phyloP scores from a whole-genome alignment of 1,140 invertebrate species.

The Lepidurus apus region DNA sequence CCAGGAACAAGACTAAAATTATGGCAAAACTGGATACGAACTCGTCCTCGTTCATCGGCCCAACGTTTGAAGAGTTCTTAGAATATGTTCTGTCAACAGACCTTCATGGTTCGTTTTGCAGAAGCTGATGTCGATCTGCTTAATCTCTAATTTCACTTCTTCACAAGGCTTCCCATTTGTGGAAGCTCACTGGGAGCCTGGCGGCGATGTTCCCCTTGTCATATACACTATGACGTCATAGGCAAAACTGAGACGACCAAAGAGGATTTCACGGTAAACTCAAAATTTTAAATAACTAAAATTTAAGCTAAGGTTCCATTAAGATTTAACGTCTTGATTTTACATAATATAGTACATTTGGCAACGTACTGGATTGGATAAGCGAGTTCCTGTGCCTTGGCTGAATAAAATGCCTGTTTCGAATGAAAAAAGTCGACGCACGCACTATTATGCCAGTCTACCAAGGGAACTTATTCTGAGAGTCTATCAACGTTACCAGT shows the following conservation, averaged over 20 bases:
- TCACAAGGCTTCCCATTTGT: background rate
- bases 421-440: background rate
- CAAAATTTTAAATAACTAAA: background rate
- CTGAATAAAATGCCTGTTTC: slow-evolving; percentile 21
- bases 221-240: slow-evolving; percentile 42
- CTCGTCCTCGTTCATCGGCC: background rate
- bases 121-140: background rate
- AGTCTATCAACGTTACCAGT: slow-evolving; percentile 39
- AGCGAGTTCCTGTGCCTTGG: slow-evolving; percentile 31
- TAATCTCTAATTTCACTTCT: background rate
- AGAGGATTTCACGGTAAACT: slow-evolving; percentile 39
- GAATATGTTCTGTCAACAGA: slow-evolving; percentile 39
- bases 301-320: background rate
- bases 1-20: background rate
- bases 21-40: background rate
- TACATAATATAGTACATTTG: slow-evolving; percentile 31
- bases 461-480: slow-evolving; percentile 36
- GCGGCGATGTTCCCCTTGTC: background rate
- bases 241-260: slow-evolving; percentile 43
- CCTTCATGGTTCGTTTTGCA: slow-evolving; percentile 30
- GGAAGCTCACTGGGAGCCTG: background rate
- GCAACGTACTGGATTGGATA: slow-evolving; percentile 31
- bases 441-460: slow-evolving; percentile 31
- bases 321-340: background rate
- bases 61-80: slow-evolving; percentile 42